Percentiles rank a stretch among this genome's conserved stretches.
Evolutionary conservation across 2,113 vertebrate species (phyloP).

Genomic region (Cyanoderma ruficeps): DNA sequence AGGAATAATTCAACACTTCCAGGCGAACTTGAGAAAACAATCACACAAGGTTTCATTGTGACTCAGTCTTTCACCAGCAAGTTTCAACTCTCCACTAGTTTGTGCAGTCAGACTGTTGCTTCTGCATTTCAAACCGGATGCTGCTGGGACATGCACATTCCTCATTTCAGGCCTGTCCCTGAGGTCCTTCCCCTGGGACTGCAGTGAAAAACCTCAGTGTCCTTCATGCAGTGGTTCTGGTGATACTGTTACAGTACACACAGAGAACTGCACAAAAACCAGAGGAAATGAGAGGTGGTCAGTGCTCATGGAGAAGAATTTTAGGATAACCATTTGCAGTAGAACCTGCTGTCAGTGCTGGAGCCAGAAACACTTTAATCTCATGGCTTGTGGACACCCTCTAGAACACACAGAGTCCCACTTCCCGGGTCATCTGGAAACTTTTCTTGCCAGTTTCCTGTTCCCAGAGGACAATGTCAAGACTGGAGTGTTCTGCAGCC

Average conservation of each 20-base stretch:
- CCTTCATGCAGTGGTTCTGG: neutral
- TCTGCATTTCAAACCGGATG: neutral
- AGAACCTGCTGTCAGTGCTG: neutral
- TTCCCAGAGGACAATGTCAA: neutral
- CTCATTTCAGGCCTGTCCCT: neutral
- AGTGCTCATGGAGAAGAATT: neutral
- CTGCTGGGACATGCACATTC: accelerated
- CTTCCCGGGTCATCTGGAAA: neutral
- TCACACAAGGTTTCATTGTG: neutral
- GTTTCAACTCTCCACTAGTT: neutral
- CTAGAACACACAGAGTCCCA: neutral
- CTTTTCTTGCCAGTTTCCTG: neutral
- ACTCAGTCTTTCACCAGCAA: neutral
- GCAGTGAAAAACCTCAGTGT: neutral
- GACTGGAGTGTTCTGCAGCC: neutral
- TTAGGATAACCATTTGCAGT: neutral
- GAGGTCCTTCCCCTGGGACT: neutral
- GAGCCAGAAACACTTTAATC: neutral
- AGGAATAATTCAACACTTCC: neutral
- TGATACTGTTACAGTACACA: accelerated
- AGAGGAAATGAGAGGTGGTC: neutral
- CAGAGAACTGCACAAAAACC: neutral
- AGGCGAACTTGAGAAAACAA: neutral
- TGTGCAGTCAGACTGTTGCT: neutral
- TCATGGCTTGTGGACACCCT: neutral